These are phyloP conservation scores for Phymorhynchus buccinoides DNA, from an alignment of 1,140 invertebrate genomes.

Conservation along the genomic window DNA sequence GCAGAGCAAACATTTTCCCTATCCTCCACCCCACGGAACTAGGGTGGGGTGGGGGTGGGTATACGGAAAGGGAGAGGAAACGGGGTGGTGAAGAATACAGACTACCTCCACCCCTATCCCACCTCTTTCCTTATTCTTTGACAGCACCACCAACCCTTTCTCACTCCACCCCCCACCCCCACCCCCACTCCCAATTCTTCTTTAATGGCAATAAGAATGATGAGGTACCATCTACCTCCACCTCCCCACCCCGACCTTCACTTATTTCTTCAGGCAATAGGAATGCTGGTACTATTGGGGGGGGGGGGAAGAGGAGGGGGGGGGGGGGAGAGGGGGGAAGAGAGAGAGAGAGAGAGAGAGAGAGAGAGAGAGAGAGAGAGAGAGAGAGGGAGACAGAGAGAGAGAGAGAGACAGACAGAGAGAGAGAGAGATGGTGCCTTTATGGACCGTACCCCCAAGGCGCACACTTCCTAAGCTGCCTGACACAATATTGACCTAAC, in stretches of 20 bases:
- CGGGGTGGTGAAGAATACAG: background rate
- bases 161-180: background rate
- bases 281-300: background rate
- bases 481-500: conserved; percentile 24
- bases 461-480: conserved; percentile 30
- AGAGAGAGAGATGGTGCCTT: background rate
- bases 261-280: background rate
- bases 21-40: background rate
- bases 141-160: background rate
- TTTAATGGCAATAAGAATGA: background rate
- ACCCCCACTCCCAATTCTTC: background rate
- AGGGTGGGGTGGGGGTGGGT: background rate
- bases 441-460: background rate
- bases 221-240: no score
- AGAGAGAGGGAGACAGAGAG: no score
- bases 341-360: no score
- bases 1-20: conserved; percentile 1
- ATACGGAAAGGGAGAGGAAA: background rate
- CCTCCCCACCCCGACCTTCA: background rate
- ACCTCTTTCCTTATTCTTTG: no score
- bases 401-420: background rate
- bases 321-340: no score
- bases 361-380: no score
- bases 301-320: no score
- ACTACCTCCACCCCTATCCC: no score